phyloP scores from a whole-genome alignment of 2,113 vertebrate species.

The Onychostruthus taczanowskii region DNA sequence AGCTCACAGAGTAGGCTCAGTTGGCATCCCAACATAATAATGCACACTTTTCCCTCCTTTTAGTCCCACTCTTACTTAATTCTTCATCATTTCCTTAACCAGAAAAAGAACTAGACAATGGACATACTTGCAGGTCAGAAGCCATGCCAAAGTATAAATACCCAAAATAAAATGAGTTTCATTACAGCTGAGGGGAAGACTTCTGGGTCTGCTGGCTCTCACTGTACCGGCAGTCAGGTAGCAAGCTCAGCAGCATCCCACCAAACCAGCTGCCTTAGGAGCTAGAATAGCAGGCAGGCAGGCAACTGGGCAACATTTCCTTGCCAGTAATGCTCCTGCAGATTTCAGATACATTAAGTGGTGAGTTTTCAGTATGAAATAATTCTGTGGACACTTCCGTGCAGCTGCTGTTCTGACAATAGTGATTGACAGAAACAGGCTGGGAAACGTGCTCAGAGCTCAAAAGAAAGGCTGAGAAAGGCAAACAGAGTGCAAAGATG shows the following conservation, averaged over 20 bases:
- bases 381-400: neutral
- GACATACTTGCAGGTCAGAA: neutral
- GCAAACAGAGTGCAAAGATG: neutral
- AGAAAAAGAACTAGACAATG: neutral
- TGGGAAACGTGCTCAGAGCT: neutral
- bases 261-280: neutral
- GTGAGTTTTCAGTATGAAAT: neutral
- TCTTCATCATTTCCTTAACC: neutral
- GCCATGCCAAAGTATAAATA: neutral
- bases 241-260: neutral
- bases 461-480: conserved; percentile 21
- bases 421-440: neutral
- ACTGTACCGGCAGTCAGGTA: neutral
- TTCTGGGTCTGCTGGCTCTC: neutral
- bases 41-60: rapidly evolving
- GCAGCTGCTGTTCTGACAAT: conserved; percentile 40
- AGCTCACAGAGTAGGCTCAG: neutral
- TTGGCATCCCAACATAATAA: neutral
- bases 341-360: neutral
- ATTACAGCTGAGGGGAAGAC: neutral
- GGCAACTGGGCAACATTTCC: neutral
- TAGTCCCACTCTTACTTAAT: neutral
- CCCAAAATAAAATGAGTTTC: neutral
- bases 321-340: neutral
- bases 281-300: neutral